phyloP scores from a whole-genome alignment of 2,888 invertebrate species.

The Cetonia aurata region DNA sequence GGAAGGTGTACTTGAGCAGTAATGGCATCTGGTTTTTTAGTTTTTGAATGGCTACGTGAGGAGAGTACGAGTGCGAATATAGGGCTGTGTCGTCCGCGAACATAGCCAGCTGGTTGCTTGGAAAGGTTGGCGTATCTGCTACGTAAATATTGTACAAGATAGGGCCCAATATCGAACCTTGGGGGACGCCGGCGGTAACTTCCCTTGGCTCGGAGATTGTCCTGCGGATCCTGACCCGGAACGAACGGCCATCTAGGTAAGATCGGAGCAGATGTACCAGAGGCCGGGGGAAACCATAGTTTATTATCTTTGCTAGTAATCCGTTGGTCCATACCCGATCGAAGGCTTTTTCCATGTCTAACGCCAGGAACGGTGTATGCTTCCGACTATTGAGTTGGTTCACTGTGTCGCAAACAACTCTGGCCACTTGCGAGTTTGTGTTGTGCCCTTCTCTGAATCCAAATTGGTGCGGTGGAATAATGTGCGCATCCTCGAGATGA shows the following conservation, averaged over 20 bases:
- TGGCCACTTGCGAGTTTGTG: conserved; percentile 54
- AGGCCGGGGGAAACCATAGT: conserved; percentile 50
- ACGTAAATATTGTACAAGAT: no score
- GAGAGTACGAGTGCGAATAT: no score
- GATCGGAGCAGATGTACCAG: conserved; percentile 51
- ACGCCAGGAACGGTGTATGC: conserved; percentile 53
- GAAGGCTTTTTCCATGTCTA: conserved; percentile 59
- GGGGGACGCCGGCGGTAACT: no score
- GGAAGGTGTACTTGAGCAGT: no score
- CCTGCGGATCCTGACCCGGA: no score
- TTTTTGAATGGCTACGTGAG: no score
- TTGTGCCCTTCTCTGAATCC: conserved; percentile 56
- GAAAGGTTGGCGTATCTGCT: no score
- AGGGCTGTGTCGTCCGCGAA: no score
- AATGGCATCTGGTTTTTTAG: no score
- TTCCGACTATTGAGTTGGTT: conserved; percentile 52
- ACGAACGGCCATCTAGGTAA: conserved; percentile 49
- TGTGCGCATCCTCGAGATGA: conserved; percentile 29
- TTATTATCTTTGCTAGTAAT: conserved; percentile 53
- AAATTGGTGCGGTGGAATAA: conserved; percentile 55
- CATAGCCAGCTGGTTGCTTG: no score
- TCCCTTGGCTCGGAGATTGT: no score
- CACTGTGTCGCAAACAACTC: conserved; percentile 52
- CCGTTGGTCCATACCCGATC: conserved; percentile 59
- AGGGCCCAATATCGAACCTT: background rate